phyloP scores from a whole-genome alignment of 2,888 invertebrate genomes.

The Cryptus viduatorius region DNA sequence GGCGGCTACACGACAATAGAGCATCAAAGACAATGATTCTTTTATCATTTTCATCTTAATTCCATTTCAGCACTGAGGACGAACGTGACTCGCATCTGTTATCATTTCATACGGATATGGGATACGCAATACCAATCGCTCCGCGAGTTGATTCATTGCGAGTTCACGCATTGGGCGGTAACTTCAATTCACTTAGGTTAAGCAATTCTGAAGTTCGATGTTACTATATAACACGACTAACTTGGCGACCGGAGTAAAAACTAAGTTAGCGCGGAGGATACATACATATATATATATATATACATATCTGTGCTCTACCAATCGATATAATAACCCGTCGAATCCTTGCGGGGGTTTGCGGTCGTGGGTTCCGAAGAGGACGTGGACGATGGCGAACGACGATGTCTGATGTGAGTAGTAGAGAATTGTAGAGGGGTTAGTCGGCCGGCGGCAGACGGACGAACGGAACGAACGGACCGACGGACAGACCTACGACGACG shows the following conservation, averaged over 20 bases:
- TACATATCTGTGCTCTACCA: slow-evolving; percentile 67
- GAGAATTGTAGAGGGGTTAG: slow-evolving; percentile 64
- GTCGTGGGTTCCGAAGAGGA: slow-evolving; percentile 76
- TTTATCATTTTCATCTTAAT: slow-evolving; percentile 46
- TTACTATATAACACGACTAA: slow-evolving; percentile 49
- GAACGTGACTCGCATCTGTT: slow-evolving; percentile 17
- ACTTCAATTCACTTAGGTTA: slow-evolving; percentile 82
- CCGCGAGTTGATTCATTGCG: slow-evolving; percentile 30
- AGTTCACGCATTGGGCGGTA: slow-evolving; percentile 52
- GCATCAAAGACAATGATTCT: neutral
- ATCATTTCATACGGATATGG: slow-evolving; percentile 7
- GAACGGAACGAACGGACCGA: slow-evolving; percentile 63
- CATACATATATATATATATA: slow-evolving; percentile 26
- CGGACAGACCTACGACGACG: slow-evolving; percentile 71
- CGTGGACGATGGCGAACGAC: slow-evolving; percentile 69
- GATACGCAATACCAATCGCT: slow-evolving; percentile 3
- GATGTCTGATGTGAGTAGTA: slow-evolving; percentile 67
- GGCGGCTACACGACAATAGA: neutral
- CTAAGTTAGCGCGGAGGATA: slow-evolving; percentile 81
- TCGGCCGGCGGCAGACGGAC: slow-evolving; percentile 55
- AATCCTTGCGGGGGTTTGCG: slow-evolving; percentile 78
- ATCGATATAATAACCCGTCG: slow-evolving; percentile 83
- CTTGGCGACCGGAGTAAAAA: slow-evolving; percentile 79
- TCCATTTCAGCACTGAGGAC: slow-evolving; percentile 16
- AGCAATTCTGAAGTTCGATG: slow-evolving; percentile 78